These are phyloP conservation scores for Patiria pectinifera DNA, from an alignment of 53 echinoderm and acorn worm species.

Conservation along the genomic window DNA sequence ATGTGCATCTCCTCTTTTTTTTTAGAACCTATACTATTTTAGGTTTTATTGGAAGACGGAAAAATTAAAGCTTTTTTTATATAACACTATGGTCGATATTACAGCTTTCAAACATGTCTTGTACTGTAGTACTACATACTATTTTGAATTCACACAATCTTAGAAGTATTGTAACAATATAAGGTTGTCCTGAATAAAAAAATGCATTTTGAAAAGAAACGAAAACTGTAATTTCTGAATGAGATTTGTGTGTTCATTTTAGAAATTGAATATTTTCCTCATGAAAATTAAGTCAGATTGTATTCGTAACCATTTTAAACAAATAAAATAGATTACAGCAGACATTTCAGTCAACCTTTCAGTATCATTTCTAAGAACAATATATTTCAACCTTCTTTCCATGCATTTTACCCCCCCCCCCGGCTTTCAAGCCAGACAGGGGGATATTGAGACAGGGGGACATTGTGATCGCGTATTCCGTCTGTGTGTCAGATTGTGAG, in stretches of 20 bases:
- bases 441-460: no score
- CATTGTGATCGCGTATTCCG: no score
- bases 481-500: no score
- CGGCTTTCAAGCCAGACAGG: no score
- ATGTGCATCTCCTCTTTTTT: neutral
- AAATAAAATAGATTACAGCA: no score
- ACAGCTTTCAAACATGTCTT: neutral
- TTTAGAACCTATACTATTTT: neutral
- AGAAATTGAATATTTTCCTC: neutral
- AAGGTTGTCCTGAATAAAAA: neutral
- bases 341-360: no score
- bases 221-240: neutral
- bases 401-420: no score
- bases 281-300: neutral
- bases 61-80: no score
- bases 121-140: neutral
- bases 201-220: neutral
- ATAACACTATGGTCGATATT: neutral
- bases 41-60: neutral
- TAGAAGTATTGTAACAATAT: neutral
- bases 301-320: no score
- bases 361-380: no score
- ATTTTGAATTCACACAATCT: neutral
- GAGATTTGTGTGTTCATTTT: neutral
- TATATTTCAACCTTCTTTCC: no score